Evolutionary conservation across 2,888 invertebrate genomes (phyloP).

Genomic region (Deilephila elpenor): DNA sequence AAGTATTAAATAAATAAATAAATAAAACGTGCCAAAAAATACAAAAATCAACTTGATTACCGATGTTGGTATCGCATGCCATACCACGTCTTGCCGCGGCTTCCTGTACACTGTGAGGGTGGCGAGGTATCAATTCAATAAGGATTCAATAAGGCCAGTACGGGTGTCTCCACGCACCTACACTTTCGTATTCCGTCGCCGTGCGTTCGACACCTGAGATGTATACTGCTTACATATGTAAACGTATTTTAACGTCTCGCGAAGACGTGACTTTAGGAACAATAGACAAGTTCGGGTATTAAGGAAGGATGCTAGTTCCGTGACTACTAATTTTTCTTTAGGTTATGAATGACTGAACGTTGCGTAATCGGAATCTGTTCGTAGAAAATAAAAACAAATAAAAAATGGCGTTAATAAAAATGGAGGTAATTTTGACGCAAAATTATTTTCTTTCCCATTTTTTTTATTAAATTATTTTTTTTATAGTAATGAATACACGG

Average conservation of each 20-base stretch:
- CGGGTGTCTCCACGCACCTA: slow-evolving; percentile 55
- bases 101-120: slow-evolving; percentile 68
- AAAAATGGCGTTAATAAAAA: neutral
- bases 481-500: too few species aligned
- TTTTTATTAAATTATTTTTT: too few species aligned
- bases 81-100: slow-evolving; percentile 58
- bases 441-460: too few species aligned
- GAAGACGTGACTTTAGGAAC: slow-evolving; percentile 36
- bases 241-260: slow-evolving; percentile 61
- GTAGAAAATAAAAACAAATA: too few species aligned
- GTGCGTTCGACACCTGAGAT: slow-evolving; percentile 61
- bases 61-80: neutral
- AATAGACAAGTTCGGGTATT: slow-evolving; percentile 23
- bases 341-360: neutral
- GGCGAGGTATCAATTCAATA: slow-evolving; percentile 73
- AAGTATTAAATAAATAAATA: too few species aligned
- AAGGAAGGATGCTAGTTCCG: slow-evolving; percentile 27
- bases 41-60: neutral
- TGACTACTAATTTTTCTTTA: slow-evolving; percentile 18
- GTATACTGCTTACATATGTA: slow-evolving; percentile 50
- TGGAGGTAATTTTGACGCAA: neutral
- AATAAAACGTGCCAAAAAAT: neutral
- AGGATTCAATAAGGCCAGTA: slow-evolving; percentile 74
- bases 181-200: slow-evolving; percentile 64
- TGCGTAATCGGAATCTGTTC: neutral